Conservation (phyloP, 2,797 vertebrate species). For the Onychomys arenicola region DNA sequence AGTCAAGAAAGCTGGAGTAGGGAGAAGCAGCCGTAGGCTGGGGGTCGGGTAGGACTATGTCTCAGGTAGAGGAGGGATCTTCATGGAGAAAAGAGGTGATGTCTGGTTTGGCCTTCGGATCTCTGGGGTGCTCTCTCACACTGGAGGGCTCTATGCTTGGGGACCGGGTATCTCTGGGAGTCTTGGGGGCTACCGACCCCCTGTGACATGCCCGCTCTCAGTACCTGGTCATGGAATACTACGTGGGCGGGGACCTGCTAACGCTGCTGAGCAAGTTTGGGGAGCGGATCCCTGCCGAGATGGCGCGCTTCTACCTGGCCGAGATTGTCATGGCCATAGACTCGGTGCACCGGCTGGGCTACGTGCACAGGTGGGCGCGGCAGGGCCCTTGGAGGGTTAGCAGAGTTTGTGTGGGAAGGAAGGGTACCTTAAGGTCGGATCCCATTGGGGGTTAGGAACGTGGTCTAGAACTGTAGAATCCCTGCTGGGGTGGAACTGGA, state of each 20-base stretch:
- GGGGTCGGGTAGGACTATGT: background rate
- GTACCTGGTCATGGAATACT: constrained; percentile 95
- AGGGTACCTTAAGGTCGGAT: background rate
- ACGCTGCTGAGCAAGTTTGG: constrained; percentile 94
- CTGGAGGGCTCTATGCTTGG: background rate
- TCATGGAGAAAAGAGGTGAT: background rate
- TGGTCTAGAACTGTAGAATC: background rate
- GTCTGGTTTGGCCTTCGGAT: background rate
- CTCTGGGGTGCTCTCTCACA: background rate
- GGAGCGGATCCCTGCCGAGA: constrained; percentile 91
- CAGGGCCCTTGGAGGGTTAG: background rate
- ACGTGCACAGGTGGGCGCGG: constrained; percentile 90
- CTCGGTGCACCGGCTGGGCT: constrained; percentile 92
- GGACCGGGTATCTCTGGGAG: constrained; percentile 2
- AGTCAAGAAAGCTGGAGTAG: background rate
- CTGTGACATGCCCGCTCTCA: constrained; percentile 70
- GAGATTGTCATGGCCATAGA: constrained; percentile 94
- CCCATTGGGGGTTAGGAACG: background rate
- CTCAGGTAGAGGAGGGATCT: background rate
- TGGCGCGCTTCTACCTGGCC: constrained; percentile 94
- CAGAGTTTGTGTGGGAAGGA: background rate
- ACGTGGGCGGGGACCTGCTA: constrained; percentile 93
- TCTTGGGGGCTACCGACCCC: background rate
- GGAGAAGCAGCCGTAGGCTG: background rate
- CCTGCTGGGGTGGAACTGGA: background rate